Conservation (phyloP, 2,113 vertebrate genomes). For the Lasiurus cinereus region DNA sequence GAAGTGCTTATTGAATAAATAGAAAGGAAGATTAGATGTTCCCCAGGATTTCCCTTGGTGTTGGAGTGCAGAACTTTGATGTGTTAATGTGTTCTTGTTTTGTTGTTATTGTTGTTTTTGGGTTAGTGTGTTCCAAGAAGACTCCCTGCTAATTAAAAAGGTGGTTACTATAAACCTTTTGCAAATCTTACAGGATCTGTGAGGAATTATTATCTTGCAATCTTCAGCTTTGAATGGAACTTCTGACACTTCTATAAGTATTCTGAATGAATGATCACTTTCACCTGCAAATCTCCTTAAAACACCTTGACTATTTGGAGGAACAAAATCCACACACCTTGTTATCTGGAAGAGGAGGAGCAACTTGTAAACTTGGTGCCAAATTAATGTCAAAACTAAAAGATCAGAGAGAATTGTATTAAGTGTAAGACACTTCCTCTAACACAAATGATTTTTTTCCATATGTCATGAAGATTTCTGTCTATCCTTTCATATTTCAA, state of each 20-base stretch:
- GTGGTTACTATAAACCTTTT: not conserved
- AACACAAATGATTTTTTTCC: not conserved
- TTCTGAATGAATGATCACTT: not conserved
- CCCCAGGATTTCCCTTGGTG: not conserved
- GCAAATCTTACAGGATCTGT: not conserved
- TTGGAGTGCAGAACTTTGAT: not conserved
- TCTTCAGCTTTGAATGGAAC: not conserved
- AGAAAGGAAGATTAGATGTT: not conserved
- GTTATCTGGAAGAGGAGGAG: not conserved
- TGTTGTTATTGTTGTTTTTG: not conserved
- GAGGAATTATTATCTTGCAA: not conserved
- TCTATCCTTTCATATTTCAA: not conserved
- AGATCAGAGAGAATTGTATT: not conserved
- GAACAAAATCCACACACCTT: not conserved
- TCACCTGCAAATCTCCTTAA: not conserved
- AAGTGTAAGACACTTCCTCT: not conserved
- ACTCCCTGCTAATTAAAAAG: not conserved
- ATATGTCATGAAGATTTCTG: not conserved
- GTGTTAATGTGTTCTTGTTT: not conserved
- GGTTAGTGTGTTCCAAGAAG: not conserved
- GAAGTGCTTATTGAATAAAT: not conserved
- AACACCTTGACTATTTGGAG: not conserved
- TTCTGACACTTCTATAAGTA: not conserved
- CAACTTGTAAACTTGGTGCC: not conserved
- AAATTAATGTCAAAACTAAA: not conserved